phyloP scores from a whole-genome alignment of 2,888 invertebrate genomes.

The Acanthacorydalis orientalis region DNA sequence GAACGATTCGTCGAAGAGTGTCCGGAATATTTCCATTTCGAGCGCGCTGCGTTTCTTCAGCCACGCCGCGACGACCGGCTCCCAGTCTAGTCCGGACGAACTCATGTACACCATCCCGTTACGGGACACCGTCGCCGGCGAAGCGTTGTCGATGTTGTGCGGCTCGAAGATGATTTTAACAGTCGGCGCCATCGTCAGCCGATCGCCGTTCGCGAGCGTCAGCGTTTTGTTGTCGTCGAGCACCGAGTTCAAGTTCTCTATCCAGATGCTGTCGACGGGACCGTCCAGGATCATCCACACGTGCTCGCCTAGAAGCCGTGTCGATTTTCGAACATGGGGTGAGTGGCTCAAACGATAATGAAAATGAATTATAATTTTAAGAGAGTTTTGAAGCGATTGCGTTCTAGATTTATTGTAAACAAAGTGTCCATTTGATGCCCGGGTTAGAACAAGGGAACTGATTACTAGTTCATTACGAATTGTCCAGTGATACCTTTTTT shows the following conservation, averaged over 20 bases:
- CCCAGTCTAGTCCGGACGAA: conserved; percentile 85
- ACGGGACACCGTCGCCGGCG: conserved; percentile 89
- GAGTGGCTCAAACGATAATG: no score
- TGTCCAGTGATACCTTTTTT: conserved; percentile 40
- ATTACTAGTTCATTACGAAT: background rate
- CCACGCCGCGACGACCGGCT: conserved; percentile 79
- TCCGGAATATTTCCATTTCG: conserved; percentile 43
- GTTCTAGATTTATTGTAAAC: no score
- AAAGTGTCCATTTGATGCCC: no score
- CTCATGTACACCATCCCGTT: conserved; percentile 95
- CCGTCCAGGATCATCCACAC: conserved; percentile 93
- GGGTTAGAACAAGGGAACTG: no score
- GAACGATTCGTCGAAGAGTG: conserved; percentile 63
- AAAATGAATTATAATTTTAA: no score
- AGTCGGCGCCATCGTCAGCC: conserved; percentile 82
- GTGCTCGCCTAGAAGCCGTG: conserved; percentile 56
- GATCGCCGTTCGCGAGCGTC: conserved; percentile 88
- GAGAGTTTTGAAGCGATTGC: no score
- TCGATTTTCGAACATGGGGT: no score
- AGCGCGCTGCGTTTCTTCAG: conserved; percentile 39
- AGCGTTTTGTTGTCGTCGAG: conserved; percentile 91
- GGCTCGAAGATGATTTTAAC: conserved; percentile 96
- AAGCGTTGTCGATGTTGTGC: conserved; percentile 94
- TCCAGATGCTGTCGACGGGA: conserved; percentile 96
- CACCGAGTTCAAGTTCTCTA: conserved; percentile 93